Evolutionary conservation across 1,140 invertebrate genomes (phyloP), one percentile per base, ranked within the genome.

Genomic region (Stegodyphus mimosarum): DNA sequence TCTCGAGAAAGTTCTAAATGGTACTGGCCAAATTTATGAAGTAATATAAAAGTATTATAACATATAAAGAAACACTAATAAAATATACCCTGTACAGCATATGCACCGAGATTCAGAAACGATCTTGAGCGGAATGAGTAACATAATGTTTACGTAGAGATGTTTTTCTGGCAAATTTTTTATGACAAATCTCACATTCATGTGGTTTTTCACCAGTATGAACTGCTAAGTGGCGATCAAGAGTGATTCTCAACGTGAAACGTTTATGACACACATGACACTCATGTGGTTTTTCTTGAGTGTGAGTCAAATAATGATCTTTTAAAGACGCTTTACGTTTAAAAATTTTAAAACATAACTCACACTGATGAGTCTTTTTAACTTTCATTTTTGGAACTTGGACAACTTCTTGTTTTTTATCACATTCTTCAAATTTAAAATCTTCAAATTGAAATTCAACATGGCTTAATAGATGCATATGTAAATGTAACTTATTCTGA

Each of bases 181-280:
- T 92, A 77, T 96, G 91, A 91, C 97, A 99, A 6, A 96, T 92
- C 66, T 96, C 94, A 90, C 97, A 99, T 75, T 94, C 93, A 90
- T 95, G 97, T 84, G 98, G 96, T 89, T 96, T 95, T 15, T 97
- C 96, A 60, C 98, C 98, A 55, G 95, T 97, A 90, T 99, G 97
- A 89, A 99, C 98, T 88, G 96, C 92, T 76, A 98, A 92, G 91
- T 99, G 97, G 90, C 99, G 98, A 55, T 97, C 99, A 51, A 99
- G 91, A 1, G 97, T 99, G 48, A 96, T 98, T 89, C 92, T 92
- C 88, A 93, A 92, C 7, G 93, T 92, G 6, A 93, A 93, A 86
- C 92, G 92, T 88, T 93, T 93, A 86, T 92, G 92, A 74, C 89
- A 93, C 89, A 50, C 91, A 89, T 88, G 92, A 93, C 83, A 92